Conservation (phyloP, 2,888 invertebrate species). For the Drosophila colorata region DNA sequence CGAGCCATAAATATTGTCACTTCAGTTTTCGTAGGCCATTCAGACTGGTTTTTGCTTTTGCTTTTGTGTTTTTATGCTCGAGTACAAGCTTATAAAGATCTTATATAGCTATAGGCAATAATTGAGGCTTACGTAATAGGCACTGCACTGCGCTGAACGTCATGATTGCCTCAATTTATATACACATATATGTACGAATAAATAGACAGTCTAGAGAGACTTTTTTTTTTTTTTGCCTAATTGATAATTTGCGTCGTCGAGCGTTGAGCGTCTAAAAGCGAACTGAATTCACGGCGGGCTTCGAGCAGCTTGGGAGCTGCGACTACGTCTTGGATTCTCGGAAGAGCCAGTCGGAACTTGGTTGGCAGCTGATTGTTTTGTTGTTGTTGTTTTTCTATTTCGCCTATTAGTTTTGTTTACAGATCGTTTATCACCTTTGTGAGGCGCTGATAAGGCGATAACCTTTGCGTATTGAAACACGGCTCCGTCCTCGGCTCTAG, state of each 20-base stretch:
- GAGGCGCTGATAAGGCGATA: slow-evolving; percentile 65
- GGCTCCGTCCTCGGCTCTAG: slow-evolving; percentile 19
- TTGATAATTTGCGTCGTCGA: slow-evolving; percentile 49
- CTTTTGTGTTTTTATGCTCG: slow-evolving; percentile 5
- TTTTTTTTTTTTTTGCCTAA: slow-evolving; percentile 29
- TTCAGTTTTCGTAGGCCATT: slow-evolving; percentile 21
- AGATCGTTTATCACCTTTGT: slow-evolving; percentile 66
- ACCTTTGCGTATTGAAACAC: slow-evolving; percentile 33
- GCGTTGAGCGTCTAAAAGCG: slow-evolving; percentile 58
- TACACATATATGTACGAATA: slow-evolving; percentile 24
- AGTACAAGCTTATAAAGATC: slow-evolving; percentile 41
- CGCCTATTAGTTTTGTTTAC: slow-evolving; percentile 51
- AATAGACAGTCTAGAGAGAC: slow-evolving; percentile 7
- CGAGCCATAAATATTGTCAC: slow-evolving; percentile 51
- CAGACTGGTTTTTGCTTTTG: slow-evolving; percentile 25
- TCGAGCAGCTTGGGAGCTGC: slow-evolving; percentile 39
- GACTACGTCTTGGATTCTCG: slow-evolving; percentile 30
- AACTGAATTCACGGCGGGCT: slow-evolving; percentile 51
- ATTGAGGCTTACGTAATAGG: slow-evolving; percentile 72
- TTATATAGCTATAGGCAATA: slow-evolving; percentile 34
- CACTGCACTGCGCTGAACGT: slow-evolving; percentile 41
- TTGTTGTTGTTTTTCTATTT: not conserved
- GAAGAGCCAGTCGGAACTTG: slow-evolving; percentile 6
- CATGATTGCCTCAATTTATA: slow-evolving; percentile 49
- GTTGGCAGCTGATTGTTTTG: slow-evolving; percentile 20